A percentile compares a stretch with the other conserved stretches of the same genome.
phyloP scores from a whole-genome alignment of 2,113 vertebrate genomes.

The Pipra filicauda region DNA sequence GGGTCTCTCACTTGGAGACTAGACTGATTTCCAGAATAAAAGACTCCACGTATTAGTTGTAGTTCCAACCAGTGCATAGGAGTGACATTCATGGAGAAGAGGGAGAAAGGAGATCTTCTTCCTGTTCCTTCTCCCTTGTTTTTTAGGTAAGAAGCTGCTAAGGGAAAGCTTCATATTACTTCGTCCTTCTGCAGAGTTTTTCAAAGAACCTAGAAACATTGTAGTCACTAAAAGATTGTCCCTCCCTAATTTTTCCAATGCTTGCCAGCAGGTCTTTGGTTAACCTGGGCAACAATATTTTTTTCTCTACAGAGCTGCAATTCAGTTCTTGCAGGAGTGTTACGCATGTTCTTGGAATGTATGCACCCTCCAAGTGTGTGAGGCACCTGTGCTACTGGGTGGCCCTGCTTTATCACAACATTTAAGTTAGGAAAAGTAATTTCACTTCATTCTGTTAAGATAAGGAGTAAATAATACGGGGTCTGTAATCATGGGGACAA shows the following conservation, averaged over 20 bases:
- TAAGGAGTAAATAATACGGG: not conserved
- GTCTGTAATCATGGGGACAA: not conserved
- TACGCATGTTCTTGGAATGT: fast-evolving
- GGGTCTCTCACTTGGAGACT: not conserved
- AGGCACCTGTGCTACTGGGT: not conserved
- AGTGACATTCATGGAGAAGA: not conserved
- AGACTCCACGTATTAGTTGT: not conserved
- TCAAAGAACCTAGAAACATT: not conserved
- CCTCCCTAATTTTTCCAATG: not conserved
- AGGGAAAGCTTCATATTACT: not conserved
- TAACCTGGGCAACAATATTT: not conserved
- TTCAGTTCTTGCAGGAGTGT: not conserved
- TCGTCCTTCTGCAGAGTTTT: not conserved
- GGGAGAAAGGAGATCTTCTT: not conserved
- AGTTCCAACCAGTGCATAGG: not conserved
- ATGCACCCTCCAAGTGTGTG: not conserved
- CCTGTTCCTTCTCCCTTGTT: not conserved
- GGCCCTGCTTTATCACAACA: not conserved
- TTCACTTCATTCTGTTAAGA: not conserved
- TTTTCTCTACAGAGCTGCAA: not conserved
- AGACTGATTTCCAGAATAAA: not conserved
- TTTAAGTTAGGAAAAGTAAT: not conserved
- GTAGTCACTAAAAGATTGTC: not conserved
- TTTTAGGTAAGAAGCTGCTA: not conserved
- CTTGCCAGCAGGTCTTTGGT: not conserved